A percentile compares a stretch with the other conserved stretches of the same genome.
Evolutionary conservation across 2,797 vertebrate species (phyloP).

Genomic region (Pangasius djambal): DNA sequence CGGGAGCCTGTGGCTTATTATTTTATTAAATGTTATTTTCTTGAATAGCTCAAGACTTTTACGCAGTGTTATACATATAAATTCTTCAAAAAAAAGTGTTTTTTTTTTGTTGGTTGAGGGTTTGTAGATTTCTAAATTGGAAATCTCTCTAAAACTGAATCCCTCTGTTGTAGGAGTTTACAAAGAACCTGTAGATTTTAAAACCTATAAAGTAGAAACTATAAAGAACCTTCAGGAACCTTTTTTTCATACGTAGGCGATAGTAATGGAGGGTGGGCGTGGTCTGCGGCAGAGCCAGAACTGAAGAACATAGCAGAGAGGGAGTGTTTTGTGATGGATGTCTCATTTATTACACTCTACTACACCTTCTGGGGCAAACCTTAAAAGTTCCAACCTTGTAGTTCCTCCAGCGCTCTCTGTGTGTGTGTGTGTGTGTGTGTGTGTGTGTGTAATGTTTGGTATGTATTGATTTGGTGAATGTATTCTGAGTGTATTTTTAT

Average conservation of each 20-base stretch:
- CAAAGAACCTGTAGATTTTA: background rate
- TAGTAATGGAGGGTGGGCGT: background rate
- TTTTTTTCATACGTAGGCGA: background rate
- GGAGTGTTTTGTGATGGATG: background rate
- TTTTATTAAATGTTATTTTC: background rate
- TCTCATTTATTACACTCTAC: background rate
- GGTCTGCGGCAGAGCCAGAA: background rate
- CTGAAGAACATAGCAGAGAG: background rate
- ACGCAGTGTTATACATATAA: background rate
- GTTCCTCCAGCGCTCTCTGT: too few species aligned
- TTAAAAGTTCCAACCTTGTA: background rate
- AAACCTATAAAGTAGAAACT: background rate
- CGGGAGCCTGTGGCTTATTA: background rate
- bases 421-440: too few species aligned
- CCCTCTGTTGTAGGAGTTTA: background rate
- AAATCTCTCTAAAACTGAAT: background rate
- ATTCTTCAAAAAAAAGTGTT: background rate
- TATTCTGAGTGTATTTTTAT: background rate
- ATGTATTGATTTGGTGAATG: conserved; percentile 7
- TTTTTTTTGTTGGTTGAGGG: background rate
- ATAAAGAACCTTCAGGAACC: background rate
- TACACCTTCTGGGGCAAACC: background rate
- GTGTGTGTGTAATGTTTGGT: conserved; percentile 5
- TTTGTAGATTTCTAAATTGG: too few species aligned
- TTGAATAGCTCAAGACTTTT: background rate